A percentile compares a stretch with the other conserved stretches of the same genome.
Evolutionary conservation across 2,113 vertebrate genomes (phyloP).

Genomic region (Varanus komodoensis): DNA sequence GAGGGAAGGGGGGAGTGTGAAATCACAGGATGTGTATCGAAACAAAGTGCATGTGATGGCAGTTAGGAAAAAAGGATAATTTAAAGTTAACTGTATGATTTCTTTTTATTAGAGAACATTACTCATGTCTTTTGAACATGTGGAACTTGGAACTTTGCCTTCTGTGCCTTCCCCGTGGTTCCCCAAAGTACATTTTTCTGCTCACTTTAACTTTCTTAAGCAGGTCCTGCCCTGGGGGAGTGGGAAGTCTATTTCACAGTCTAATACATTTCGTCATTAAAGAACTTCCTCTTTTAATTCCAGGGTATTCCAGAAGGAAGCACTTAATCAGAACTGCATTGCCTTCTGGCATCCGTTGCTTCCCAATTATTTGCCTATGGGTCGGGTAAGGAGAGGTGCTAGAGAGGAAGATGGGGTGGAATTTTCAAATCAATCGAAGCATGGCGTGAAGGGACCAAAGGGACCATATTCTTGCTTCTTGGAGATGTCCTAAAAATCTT

Average conservation of each 20-base stretch:
- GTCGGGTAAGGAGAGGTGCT: background rate
- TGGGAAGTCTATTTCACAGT: conserved; percentile 27
- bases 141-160: conserved; percentile 6
- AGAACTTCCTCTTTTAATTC: conserved; percentile 6
- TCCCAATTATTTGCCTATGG: background rate
- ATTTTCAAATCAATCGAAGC: background rate
- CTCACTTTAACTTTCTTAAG: conserved; percentile 31
- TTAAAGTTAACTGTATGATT: background rate
- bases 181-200: background rate
- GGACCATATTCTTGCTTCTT: conserved; percentile 20
- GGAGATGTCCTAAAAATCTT: conserved; percentile 20
- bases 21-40: background rate
- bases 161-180: background rate
- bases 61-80: background rate
- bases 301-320: conserved; percentile 34
- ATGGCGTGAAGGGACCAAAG: background rate
- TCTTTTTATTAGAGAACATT: background rate
- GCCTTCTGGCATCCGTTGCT: conserved; percentile 17
- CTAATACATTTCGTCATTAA: conserved; percentile 30
- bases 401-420: background rate
- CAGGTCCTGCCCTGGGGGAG: conserved; percentile 1
- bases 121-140: background rate
- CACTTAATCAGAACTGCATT: conserved; percentile 14
- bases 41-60: background rate
- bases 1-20: background rate